Evolutionary conservation across 2,888 invertebrate species (phyloP), one percentile per base, ranked within the genome.

Genomic region (Malacosoma neustria): DNA sequence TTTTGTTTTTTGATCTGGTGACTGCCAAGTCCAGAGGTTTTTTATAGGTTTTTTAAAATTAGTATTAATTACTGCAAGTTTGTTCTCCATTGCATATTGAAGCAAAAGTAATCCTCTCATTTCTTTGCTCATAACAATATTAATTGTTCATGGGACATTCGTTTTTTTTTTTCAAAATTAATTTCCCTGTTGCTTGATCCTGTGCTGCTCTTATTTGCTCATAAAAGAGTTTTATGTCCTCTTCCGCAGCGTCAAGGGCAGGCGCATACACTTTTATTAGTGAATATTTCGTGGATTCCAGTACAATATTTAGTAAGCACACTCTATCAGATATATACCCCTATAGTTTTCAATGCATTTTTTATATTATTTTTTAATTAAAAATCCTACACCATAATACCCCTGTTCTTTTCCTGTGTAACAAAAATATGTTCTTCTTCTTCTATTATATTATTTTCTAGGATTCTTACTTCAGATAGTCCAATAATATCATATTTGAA

Each of bases 201-300:
- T 36, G 36, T 3, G 51, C 48, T 36, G 13, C 32, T 13, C 41
- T 14, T 11, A 56, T 2, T 1, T 34, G 34, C 5, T 38, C 7
- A 30, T 56, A 56, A 13, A 52, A 49, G 3, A 11, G 7, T 3
- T 42, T 14, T 1, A 53, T 37, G 11, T 40, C 40, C 13, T 41
- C 22, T 14, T 49, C 36, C 1, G 11, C 30, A 32, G 54, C 35
- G n/a, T 13, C 32, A 12, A 41, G 40, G 1, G 49, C 53, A 0
- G 51, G 53, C 7, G 50, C 37, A 11, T 54, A 46, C 1, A 33
- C 39, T 40, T 52, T 49, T 4, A 51, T 45, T 9, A 54, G 4
- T 12, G 35, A 35, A 3, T 11, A 1, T n/a, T 30, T 32, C 3
- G 13, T 9, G 1, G 11, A 9, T 1, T 37, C 14, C 9, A 32